Evolutionary conservation across 2,888 invertebrate species (phyloP).

Genomic region (Mamestra brassicae): DNA sequence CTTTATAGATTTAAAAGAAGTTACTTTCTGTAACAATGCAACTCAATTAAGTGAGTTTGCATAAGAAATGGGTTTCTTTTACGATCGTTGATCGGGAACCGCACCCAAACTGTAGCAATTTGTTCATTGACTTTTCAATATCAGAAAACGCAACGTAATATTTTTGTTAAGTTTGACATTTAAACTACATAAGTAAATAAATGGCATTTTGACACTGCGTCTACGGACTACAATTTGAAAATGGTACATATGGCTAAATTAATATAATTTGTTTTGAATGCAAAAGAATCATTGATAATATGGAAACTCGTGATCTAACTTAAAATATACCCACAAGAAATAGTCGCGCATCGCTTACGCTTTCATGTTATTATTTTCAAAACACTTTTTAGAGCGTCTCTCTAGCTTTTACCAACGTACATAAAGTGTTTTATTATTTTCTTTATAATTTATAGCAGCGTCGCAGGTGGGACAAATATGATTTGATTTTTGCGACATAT

Average conservation of each 20-base stretch:
- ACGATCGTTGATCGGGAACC: not conserved
- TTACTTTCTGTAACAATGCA: not conserved
- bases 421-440: not conserved
- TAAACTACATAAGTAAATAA: not conserved
- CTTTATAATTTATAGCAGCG: not conserved
- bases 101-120: not conserved
- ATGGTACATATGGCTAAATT: not conserved
- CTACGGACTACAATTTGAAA: not conserved
- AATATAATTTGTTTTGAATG: not conserved
- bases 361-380: not conserved
- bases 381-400: not conserved
- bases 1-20: not conserved
- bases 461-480: not conserved
- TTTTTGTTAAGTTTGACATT: too few relatives aligned
- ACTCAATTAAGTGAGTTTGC: constrained; percentile 20
- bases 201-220: not conserved
- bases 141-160: too few relatives aligned
- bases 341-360: not conserved
- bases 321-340: not conserved
- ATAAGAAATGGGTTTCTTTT: not conserved
- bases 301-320: not conserved
- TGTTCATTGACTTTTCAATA: too few relatives aligned
- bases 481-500: too few relatives aligned
- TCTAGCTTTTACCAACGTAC: not conserved
- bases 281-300: not conserved